A percentile compares a stretch with the other conserved stretches of the same genome.
phyloP scores from a whole-genome alignment of 2,797 vertebrate species.

The Pseudocheirus occidentalis region DNA sequence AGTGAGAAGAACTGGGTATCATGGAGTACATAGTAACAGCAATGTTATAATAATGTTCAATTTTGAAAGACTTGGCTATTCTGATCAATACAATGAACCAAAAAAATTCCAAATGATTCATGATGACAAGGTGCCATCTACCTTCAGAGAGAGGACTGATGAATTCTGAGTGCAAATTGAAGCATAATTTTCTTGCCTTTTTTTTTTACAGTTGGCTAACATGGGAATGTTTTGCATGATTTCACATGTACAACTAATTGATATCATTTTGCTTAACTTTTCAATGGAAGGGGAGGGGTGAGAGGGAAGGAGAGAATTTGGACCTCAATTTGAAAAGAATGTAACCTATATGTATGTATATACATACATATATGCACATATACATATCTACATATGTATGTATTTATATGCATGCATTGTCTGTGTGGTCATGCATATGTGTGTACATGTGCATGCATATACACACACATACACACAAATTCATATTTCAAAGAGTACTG shows the following conservation, averaged over 20 bases:
- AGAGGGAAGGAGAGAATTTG: neutral
- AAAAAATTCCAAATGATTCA: neutral
- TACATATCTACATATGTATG: neutral
- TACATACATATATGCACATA: neutral
- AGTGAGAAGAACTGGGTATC: neutral
- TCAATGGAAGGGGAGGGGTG: neutral
- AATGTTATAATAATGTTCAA: neutral
- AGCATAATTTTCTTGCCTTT: neutral
- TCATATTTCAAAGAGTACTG: too few relatives aligned
- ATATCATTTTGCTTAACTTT: neutral
- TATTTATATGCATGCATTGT: neutral
- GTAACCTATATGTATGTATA: too few relatives aligned
- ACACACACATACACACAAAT: too few relatives aligned
- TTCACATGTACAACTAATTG: neutral
- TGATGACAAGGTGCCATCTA: neutral
- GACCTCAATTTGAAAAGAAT: neutral
- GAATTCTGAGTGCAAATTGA: neutral
- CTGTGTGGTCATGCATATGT: too few relatives aligned
- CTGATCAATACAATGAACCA: neutral
- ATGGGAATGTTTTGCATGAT: neutral
- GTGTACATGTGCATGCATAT: too few relatives aligned
- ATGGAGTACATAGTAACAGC: neutral
- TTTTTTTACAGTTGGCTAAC: neutral
- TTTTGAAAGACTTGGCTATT: neutral
- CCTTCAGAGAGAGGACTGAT: neutral